Evolutionary conservation across 2,888 invertebrate species (phyloP).

Genomic region (Rhingia campestris): DNA sequence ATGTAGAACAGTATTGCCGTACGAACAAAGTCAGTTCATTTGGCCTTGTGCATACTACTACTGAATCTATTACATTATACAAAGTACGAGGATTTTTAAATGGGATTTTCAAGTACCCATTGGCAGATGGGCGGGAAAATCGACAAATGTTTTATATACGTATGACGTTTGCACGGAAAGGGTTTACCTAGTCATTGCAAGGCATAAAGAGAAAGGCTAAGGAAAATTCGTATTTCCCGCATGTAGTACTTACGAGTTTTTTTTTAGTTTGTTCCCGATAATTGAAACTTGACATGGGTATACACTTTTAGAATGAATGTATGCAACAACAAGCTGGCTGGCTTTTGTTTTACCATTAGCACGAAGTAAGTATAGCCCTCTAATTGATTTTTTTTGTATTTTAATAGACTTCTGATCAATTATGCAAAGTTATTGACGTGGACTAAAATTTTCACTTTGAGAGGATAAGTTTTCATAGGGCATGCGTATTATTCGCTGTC

Average conservation of each 20-base stretch:
- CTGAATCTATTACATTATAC: slow-evolving; percentile 22
- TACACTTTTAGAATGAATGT: slow-evolving; percentile 31
- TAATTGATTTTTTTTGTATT: neutral
- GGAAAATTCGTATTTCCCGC: slow-evolving; percentile 1
- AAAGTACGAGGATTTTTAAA: slow-evolving; percentile 22
- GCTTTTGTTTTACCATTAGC: neutral
- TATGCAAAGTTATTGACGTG: too few relatives aligned
- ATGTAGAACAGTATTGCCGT: slow-evolving; percentile 36
- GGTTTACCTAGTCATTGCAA: too few relatives aligned
- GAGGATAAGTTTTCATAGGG: too few relatives aligned
- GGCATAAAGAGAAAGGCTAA: neutral
- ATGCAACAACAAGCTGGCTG: slow-evolving; percentile 9
- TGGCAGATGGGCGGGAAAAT: slow-evolving; percentile 26
- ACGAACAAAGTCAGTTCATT: slow-evolving; percentile 39
- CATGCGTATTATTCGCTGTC: too few relatives aligned
- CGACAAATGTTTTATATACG: neutral
- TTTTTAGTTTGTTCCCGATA: slow-evolving; percentile 3
- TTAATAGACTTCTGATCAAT: too few relatives aligned
- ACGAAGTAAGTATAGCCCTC: neutral
- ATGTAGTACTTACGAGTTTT: neutral
- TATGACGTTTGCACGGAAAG: too few relatives aligned
- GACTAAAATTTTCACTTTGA: too few relatives aligned
- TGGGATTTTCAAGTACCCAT: slow-evolving; percentile 43
- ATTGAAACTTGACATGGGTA: slow-evolving; percentile 28
- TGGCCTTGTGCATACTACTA: slow-evolving; percentile 40